Base-by-base conservation (phyloP, 2,797 vertebrate genomes). In the Clarias platycephalus region DNA sequence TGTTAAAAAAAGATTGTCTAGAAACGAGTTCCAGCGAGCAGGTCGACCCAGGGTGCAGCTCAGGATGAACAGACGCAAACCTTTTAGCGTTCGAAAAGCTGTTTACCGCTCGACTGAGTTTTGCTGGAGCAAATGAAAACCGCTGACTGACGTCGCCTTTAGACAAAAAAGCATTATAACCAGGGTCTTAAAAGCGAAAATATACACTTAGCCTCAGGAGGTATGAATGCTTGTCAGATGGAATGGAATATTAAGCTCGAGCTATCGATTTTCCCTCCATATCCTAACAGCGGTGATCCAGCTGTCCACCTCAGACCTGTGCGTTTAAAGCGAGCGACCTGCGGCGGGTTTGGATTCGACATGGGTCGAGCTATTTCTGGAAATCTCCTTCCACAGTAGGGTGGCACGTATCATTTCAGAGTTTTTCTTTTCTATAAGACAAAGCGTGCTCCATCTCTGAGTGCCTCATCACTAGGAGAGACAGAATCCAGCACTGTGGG, bases 201-300 rank as follows among this genome's bases (percentile, higher is more conserved):
- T 26, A 76, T 80, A 63, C 26, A 64, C 78, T 77, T 66, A 34
- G 78, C 62, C 80, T 60, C 64, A 53, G 68, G 84, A 80, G 63
- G 81, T 70, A 58, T 57, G 57, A 80, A 64, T 71, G 77, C 74
- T 63, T 77, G 71, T 74, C 75, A 79, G 63, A 22, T 15, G 4
- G 40, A 84, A 86, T 82, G 55, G n/a, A 22, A 85, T 70, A 71
- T 71, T 84, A 60, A 70, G 31, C 57, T 58, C 53, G 58, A 76
- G 70, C 44, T 67, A 84, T 89, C 81, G 84, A 86, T 89, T 87
- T 86, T 80, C 1, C 53, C 40, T 34, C 76, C 40, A 24, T 60
- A 71, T 82, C 62, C 58, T 81, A 86, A 82, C 44, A 28, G 70
- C 80, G 18, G 80, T 79, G 53, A 63, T 82, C 53, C 34, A 34